Evolutionary conservation across 2,113 vertebrate genomes (phyloP), one percentile per base, ranked within the genome.

Genomic region (Campylomormyrus numenius): DNA sequence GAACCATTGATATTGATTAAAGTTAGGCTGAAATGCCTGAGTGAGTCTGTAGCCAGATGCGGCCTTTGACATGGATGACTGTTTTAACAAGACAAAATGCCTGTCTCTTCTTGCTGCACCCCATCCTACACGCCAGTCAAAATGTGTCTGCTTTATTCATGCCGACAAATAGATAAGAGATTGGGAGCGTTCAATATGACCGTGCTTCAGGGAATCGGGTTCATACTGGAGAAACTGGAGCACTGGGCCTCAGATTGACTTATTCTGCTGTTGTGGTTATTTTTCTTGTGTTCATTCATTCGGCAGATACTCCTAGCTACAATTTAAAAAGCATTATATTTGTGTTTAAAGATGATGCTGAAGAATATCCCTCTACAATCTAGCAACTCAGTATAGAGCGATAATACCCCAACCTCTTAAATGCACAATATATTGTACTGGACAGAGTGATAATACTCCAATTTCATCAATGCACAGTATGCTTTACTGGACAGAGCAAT

Each of bases 261-360:
- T n/a, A 45, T 45, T 27, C 83, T 85, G 45, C 83, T 9, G 4
- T 46, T 48, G 8, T 85, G 19, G 45, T 46, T 84, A 77, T 84
- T 84, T 46, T 85, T 85, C 48, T 85, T n/a, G 8, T 48, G 39
- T 85, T 48, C 83, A 48, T 85, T 85, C 83, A 85, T 80, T 80
- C 35, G 3, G 27, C 62, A 70, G 62, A 70, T 70, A 31, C 62
- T 70, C 62, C 62, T 31, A 31, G 62, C 62, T 70, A 70, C 27
- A 31, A 31, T 70, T 70, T 70, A 70, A 70, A 15, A 70, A 80
- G 74, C 6, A 42, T 19, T 42, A 42, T 80, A 15, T 80, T 80
- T 80, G 1, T 19, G 2, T 42, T 42, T 80, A 39, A 80, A 80
- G 35, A 80, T 39, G 70, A 39, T 80, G n/a, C 35, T n/a, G 17